Evolutionary conservation across 1,140 invertebrate species (phyloP).

Genomic region (Heliconius nattereri): DNA sequence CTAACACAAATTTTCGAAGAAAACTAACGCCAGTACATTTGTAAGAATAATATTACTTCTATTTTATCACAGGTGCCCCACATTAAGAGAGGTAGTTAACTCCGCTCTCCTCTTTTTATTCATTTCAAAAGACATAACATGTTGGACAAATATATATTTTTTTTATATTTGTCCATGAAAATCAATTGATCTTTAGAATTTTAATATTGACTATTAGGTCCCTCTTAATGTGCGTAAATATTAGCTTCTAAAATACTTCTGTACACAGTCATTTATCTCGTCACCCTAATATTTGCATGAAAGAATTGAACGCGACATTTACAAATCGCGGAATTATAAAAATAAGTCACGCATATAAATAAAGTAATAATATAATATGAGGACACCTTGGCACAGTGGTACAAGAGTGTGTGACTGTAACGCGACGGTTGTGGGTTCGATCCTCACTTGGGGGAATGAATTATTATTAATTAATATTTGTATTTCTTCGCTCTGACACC

Average conservation of each 20-base stretch:
- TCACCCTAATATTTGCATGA: background rate
- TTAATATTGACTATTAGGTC: too few species aligned
- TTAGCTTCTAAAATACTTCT: background rate
- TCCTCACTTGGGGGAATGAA: too few species aligned
- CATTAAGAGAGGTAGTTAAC: too few species aligned
- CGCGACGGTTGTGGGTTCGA: too few species aligned
- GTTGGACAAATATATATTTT: background rate
- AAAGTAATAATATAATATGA: background rate
- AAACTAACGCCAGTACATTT: background rate
- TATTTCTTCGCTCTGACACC: too few species aligned
- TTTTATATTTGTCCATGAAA: too few species aligned
- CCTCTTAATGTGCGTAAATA: too few species aligned
- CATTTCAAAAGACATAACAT: background rate
- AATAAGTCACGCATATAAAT: background rate
- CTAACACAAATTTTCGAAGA: background rate
- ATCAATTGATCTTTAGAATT: too few species aligned
- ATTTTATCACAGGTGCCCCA: background rate
- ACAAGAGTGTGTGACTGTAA: too few species aligned
- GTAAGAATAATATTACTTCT: background rate
- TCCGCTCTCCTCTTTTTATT: background rate
- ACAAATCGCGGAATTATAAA: background rate
- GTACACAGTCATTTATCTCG: background rate
- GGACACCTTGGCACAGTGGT: too few species aligned
- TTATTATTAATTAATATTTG: too few species aligned
- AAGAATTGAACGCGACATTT: background rate